These are phyloP conservation scores for Oscheius onirici DNA, from an alignment of 2,888 invertebrate genomes.

Conservation along the genomic window DNA sequence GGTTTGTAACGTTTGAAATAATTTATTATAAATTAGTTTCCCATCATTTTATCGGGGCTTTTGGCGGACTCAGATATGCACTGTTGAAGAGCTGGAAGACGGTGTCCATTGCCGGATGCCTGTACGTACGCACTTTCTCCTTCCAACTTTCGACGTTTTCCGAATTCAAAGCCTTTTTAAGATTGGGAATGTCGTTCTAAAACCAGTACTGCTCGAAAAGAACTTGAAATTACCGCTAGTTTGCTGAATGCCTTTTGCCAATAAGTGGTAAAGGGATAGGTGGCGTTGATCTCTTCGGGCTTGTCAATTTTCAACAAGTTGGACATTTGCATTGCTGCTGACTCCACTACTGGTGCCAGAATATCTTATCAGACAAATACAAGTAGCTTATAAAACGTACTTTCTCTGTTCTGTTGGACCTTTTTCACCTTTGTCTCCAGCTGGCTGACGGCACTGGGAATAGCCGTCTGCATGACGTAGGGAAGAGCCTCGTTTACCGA, in stretches of 20 bases:
- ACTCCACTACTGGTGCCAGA: conserved; percentile 23
- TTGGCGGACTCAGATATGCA: conserved; percentile 1
- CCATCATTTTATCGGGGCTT: not conserved
- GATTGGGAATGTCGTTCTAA: conserved; percentile 21
- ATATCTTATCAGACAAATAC: not conserved
- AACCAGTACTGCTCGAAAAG: not conserved
- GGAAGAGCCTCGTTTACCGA: conserved; percentile 26
- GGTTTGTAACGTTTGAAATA: not conserved
- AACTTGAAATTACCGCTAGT: conserved; percentile 1
- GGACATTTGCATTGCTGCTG: conserved; percentile 19
- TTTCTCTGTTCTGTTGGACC: conserved; percentile 2
- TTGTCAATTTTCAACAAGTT: conserved; percentile 11
- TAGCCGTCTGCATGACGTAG: conserved; percentile 6
- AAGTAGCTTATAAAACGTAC: not conserved
- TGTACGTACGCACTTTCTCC: conserved; percentile 2
- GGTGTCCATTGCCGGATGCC: conserved; percentile 20
- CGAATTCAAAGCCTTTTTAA: conserved; percentile 1
- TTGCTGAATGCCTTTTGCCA: conserved; percentile 14
- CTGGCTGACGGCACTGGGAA: not conserved
- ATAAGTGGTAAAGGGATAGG: conserved; percentile 18
- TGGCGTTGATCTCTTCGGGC: not conserved
- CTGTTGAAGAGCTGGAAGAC: conserved; percentile 18
- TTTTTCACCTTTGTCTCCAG: conserved; percentile 4
- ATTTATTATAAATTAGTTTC: not conserved
- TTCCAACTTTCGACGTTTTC: not conserved